Base-by-base conservation (phyloP, 2,113 vertebrate species). In the Nerophis lumbriciformis region DNA sequence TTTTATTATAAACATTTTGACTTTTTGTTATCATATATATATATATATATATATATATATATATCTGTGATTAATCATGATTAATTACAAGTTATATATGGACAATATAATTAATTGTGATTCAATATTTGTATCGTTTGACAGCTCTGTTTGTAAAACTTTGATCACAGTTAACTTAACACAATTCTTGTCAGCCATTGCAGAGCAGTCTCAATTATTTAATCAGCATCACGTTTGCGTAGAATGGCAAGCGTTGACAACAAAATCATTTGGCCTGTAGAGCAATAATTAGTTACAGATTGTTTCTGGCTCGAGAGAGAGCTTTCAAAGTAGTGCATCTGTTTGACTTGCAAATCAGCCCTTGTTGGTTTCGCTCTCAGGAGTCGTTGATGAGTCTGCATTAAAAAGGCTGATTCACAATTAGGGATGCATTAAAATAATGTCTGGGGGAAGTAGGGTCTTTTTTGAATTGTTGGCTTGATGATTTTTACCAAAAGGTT, bases 281-380 rank as follows among this genome's bases (percentile, higher is more conserved):
- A 37, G 35, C 15, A 54, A 54, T 55, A 38, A 55, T 55, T 37
- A 38, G 35, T 55, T 55, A n/a, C 53, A 54, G 35, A 51, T 51
- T 21, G 9, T 21, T 51, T 51, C 35, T 54, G 11, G 53, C 53
- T 54, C 53, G 15, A n/a, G 35, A 54, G 35, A 54, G 52, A 53
- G 28, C 21, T 36, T 35, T 53, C 21, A 53, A 53, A 53, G 52
- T 28, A 53, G 15, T 28, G 15, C n/a, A n/a, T 53, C 52, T 53
- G 52, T 35, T 35, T 53, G 52, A n/a, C 52, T 35, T 53, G 28
- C 21, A 53, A 53, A 53, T 53, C 28, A 37, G 28, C 35, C 28
- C 11, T 53, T 14, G 28, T 6, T 53, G 52, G 5, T 53, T 37
- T 53, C 4, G 12, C 36, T 53, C 35, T 53, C 28, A 53, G 1